Evolutionary conservation across 2,888 invertebrate genomes (phyloP).

Genomic region (Drepanosiphum platanoidis): DNA sequence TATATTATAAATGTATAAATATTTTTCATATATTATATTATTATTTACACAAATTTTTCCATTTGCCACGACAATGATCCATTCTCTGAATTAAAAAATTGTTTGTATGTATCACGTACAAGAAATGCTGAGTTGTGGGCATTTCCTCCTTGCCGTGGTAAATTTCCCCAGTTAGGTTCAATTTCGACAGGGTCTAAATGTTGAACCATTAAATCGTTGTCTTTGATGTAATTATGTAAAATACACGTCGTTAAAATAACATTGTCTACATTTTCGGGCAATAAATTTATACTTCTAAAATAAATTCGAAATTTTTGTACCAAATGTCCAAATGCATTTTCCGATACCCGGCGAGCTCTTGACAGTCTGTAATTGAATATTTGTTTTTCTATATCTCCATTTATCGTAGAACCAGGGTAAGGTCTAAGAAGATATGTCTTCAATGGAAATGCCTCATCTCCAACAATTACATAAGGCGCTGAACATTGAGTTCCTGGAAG

Average conservation of each 20-base stretch:
- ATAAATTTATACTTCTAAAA: not conserved
- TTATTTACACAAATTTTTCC: conserved; percentile 1
- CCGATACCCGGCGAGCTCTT: not conserved
- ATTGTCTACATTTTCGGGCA: not conserved
- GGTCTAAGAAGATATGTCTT: conserved; percentile 8
- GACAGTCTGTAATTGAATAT: not conserved
- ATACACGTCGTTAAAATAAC: not conserved
- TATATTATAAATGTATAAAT: no score
- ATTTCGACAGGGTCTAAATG: not conserved
- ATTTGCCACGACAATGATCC: conserved; percentile 3
- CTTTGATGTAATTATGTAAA: conserved; percentile 5
- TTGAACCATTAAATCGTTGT: not conserved
- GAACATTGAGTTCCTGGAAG: conserved; percentile 7
- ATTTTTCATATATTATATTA: no score
- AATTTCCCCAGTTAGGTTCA: not conserved
- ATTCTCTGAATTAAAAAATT: not conserved
- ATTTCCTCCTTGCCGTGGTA: not conserved
- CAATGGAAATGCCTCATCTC: no score
- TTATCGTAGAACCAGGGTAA: conserved; percentile 28
- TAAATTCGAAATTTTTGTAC: not conserved
- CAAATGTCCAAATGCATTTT: not conserved
- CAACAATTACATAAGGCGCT: conserved; percentile 52
- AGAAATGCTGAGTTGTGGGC: not conserved
- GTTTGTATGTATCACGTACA: not conserved
- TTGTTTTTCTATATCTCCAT: not conserved